Evolutionary conservation across 2,888 invertebrate species (phyloP).

Genomic region (Sipha maydis): DNA sequence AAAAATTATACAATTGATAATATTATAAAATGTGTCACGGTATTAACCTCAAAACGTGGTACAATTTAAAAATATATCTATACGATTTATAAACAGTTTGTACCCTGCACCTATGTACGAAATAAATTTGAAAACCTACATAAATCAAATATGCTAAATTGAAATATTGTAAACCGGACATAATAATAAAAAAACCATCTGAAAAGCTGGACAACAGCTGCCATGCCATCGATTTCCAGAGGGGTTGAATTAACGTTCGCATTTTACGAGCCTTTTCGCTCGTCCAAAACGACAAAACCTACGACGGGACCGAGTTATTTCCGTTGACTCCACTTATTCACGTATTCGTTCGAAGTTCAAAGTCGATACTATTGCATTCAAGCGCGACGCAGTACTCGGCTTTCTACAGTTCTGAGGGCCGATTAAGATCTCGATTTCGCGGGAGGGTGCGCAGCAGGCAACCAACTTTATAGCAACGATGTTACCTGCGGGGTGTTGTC

Average conservation of each 20-base stretch:
- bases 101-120: background rate
- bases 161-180: slow-evolving; percentile 3
- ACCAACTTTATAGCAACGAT: no score
- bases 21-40: no score
- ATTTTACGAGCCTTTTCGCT: slow-evolving; percentile 7
- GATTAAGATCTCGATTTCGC: background rate
- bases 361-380: background rate
- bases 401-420: background rate
- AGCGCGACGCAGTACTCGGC: background rate
- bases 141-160: background rate
- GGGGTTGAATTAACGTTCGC: background rate
- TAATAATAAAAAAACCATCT: background rate
- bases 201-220: slow-evolving; percentile 21
- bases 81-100: no score
- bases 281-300: background rate
- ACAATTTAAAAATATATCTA: no score
- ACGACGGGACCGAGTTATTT: background rate
- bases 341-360: background rate
- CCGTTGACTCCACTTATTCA: background rate
- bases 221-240: background rate
- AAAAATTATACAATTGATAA: no score
- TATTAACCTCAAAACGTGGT: no score
- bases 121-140: background rate
- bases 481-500: background rate
- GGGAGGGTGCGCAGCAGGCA: no score